Percentiles rank a stretch among this genome's conserved stretches.
Conservation (phyloP, 2,113 vertebrate genomes). For the Perccottus glenii region DNA sequence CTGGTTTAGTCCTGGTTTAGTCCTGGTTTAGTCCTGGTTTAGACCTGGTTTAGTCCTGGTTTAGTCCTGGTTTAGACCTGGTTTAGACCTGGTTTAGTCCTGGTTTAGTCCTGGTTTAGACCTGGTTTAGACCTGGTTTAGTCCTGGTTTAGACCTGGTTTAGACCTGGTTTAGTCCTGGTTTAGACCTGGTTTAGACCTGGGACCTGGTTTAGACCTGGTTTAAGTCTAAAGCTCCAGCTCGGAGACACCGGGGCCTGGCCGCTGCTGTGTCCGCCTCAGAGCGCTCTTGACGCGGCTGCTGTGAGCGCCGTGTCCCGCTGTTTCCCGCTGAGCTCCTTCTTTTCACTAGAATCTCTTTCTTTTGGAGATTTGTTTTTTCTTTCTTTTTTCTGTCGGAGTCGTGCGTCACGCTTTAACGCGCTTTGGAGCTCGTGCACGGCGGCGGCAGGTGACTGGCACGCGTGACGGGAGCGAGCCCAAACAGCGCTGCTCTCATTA, state of each 20-base stretch:
- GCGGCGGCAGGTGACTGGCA: slow-evolving; percentile 87
- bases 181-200: no score
- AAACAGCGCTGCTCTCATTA: slow-evolving; percentile 3
- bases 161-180: no score
- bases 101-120: no score
- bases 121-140: no score
- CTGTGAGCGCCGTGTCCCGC: neutral
- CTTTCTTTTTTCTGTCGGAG: neutral
- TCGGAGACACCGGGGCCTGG: neutral
- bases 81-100: no score
- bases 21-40: no score
- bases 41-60: no score
- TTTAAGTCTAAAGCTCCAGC: neutral
- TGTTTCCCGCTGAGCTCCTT: neutral
- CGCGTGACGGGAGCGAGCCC: slow-evolving; percentile 63
- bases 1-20: no score
- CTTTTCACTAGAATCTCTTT: slow-evolving; percentile 36
- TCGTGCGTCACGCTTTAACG: slow-evolving; percentile 7
- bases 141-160: no score
- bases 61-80: no score
- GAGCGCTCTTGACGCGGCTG: neutral
- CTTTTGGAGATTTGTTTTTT: slow-evolving; percentile 4
- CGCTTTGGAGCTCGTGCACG: slow-evolving; percentile 20
- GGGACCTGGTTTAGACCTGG: neutral
- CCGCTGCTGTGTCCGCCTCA: neutral